These are phyloP conservation scores for Hemaris fuciformis DNA, from an alignment of 2,888 invertebrate species.

Conservation along the genomic window DNA sequence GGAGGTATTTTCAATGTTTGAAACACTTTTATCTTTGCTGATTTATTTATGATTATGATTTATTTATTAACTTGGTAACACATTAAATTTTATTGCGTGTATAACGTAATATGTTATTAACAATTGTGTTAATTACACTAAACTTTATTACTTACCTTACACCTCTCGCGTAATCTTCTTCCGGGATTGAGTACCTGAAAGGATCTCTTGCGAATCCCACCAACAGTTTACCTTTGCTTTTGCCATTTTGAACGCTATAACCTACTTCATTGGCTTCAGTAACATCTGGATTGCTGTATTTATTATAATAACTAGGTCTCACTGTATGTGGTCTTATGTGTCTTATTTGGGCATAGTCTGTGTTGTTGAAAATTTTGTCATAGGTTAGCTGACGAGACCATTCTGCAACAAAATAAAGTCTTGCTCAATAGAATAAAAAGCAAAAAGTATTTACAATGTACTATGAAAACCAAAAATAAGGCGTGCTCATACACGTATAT, in stretches of 20 bases:
- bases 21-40: no score
- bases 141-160: constrained; percentile 50
- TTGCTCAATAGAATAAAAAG: no score
- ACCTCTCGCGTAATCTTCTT: constrained; percentile 61
- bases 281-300: constrained; percentile 31
- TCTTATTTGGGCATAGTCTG: constrained; percentile 60
- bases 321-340: constrained; percentile 43
- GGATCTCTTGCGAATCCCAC: constrained; percentile 70
- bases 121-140: no score
- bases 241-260: constrained; percentile 29
- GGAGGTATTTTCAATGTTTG: no score
- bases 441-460: no score
- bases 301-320: constrained; percentile 27
- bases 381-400: constrained; percentile 52
- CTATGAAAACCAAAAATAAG: no score
- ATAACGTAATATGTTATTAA: no score
- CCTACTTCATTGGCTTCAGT: constrained; percentile 51
- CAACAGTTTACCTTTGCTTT: constrained; percentile 43
- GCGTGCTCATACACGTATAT: no score
- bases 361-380: constrained; percentile 64
- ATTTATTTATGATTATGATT: no score
- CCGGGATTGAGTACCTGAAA: constrained; percentile 65
- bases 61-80: no score
- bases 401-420: constrained; percentile 63
- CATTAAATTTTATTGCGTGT: no score